Evolutionary conservation across 2,888 invertebrate genomes (phyloP).

Genomic region (Dicyrtoma fusca): DNA sequence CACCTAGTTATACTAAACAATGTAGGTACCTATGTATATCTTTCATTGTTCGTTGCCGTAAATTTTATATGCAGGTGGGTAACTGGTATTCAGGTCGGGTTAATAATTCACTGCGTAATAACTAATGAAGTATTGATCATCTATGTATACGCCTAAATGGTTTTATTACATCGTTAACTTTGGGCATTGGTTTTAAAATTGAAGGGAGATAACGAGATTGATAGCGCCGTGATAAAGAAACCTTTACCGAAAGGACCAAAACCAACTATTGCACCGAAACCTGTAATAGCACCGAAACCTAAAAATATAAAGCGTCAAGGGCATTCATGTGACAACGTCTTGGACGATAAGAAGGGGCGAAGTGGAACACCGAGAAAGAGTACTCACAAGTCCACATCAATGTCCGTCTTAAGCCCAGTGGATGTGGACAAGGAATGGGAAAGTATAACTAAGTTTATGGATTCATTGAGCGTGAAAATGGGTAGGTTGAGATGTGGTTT

Average conservation of each 20-base stretch:
- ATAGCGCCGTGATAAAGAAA: slow-evolving; percentile 7
- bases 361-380: slow-evolving; percentile 56
- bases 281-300: slow-evolving; percentile 54
- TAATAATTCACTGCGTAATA: too few relatives aligned
- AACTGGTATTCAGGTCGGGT: too few relatives aligned
- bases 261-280: slow-evolving; percentile 55
- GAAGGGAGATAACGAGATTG: neutral
- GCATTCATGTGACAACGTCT: slow-evolving; percentile 53
- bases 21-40: too few relatives aligned
- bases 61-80: too few relatives aligned
- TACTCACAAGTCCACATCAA: slow-evolving; percentile 62
- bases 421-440: slow-evolving; percentile 96
- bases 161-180: too few relatives aligned
- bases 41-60: too few relatives aligned
- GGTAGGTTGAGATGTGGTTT: slow-evolving; percentile 42
- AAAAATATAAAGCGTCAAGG: slow-evolving; percentile 56
- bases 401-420: slow-evolving; percentile 79
- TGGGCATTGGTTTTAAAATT: slow-evolving; percentile 9
- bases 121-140: too few relatives aligned
- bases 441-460: slow-evolving; percentile 94
- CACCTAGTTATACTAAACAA: too few relatives aligned
- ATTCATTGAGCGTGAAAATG: slow-evolving; percentile 81
- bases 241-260: slow-evolving; percentile 54
- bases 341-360: slow-evolving; percentile 50
- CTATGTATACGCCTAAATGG: too few relatives aligned